Evolutionary conservation across 1,140 invertebrate species (phyloP), one percentile per base, ranked within the genome.

Genomic region (Mactra quadrangularis): DNA sequence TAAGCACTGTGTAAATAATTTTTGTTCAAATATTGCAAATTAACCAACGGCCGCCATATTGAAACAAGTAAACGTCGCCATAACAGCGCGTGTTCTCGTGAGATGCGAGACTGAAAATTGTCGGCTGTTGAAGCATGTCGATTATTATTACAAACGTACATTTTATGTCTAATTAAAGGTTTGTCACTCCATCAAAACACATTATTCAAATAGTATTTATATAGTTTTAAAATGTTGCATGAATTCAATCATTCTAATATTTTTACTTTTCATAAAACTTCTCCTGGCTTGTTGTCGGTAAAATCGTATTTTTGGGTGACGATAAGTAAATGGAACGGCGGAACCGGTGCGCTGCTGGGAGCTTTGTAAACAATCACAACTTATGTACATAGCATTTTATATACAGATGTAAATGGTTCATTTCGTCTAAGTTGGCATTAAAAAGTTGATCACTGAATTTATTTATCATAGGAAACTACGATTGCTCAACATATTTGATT

Each of bases 51-150:
- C 75, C 53, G 82, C 82, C 82, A 84, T 84, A 31, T 84, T 84
- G 62, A 72, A 84, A 78, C 82, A 78, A 64, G 82, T 84, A 77
- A 62, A 84, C 74, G 82, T 84, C 71, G 62, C 75, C 82, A 84
- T 84, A 64, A 70, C 74, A 78, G 66, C 71, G 52, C 45, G 35
- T 35, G 59, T 13, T 82, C 79, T 74, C 79, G 79, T 59, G 59
- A 66, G 45, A 59, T 19, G 1, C 45, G 38, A 29, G 27, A 62
- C 3, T 38, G 19, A 33, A 50, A 33, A 0, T 52, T 71, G 66
- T 50, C 41, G 35, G 66, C 78, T 79, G n/a, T 79, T 79, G 11
- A 22, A 25, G 22, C 7, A n/a, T 19, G 6, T n/a, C 64, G 64
- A 22, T 50, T 47, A 50, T 0, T 17, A 52, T 41, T 41, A 15